phyloP scores from a whole-genome alignment of 2,888 invertebrate species.

The Smittia aterrima region DNA sequence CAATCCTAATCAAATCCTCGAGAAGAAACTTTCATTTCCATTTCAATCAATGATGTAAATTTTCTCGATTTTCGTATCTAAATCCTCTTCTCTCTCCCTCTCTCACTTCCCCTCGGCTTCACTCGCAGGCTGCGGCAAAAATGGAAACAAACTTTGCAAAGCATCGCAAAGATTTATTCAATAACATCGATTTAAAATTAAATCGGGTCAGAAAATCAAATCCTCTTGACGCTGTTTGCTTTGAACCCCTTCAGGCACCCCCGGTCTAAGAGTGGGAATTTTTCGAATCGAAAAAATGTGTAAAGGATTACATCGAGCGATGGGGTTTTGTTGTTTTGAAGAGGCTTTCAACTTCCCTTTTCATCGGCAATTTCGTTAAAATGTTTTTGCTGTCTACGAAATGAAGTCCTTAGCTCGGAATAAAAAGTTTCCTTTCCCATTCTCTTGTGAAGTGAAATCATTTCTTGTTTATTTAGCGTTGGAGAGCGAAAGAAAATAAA shows the following conservation, averaged over 20 bases:
- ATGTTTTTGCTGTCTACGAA: background rate
- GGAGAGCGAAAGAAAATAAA: background rate
- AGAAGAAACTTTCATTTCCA: background rate
- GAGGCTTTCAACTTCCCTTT: background rate
- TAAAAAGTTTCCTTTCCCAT: background rate
- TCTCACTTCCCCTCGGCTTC: background rate
- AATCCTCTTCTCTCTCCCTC: background rate
- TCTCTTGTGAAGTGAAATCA: background rate
- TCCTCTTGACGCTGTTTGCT: background rate
- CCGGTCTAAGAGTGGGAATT: background rate
- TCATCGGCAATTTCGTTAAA: background rate
- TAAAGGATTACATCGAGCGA: slow-evolving; percentile 3
- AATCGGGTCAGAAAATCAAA: slow-evolving; percentile 6
- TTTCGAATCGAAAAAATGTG: background rate
- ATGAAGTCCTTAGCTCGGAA: background rate
- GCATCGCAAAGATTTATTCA: background rate
- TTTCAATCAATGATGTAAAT: slow-evolving; percentile 4
- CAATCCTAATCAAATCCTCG: background rate
- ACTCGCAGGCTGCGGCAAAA: background rate
- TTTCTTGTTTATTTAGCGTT: background rate
- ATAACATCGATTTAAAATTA: slow-evolving; percentile 8
- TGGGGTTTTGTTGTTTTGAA: background rate
- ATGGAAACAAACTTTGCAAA: background rate
- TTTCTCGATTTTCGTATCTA: background rate
- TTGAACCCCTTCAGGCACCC: background rate